Conservation (phyloP, 2,797 vertebrate species). For the Pseudopleuronectes americanus region DNA sequence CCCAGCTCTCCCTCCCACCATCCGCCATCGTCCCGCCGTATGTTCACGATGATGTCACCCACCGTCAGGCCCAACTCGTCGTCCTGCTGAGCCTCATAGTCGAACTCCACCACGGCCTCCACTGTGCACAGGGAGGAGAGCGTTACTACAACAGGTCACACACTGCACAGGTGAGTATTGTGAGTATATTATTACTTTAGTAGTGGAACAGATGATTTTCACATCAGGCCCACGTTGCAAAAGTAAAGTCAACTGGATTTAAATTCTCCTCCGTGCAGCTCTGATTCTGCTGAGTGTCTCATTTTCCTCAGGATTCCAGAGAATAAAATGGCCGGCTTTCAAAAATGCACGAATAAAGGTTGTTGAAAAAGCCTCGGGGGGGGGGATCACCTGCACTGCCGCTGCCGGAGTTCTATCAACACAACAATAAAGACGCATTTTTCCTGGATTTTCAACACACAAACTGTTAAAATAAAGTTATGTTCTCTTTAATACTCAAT, state of each 20-base stretch:
- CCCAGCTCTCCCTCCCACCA: constrained; percentile 99
- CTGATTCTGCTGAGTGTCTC: neutral
- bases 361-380: neutral
- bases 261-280: neutral
- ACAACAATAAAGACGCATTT: neutral
- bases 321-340: neutral
- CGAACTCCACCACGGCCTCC: constrained; percentile 99
- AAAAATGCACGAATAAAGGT: constrained; percentile 5
- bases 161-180: neutral
- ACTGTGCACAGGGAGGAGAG: constrained; percentile 73
- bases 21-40: constrained; percentile 96
- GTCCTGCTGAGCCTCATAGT: constrained; percentile 98
- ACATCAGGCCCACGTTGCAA: neutral
- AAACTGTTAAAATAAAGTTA: too few species aligned
- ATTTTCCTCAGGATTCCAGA: neutral
- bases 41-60: constrained; percentile 97
- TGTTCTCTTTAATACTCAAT: too few species aligned
- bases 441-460: neutral
- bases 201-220: neutral
- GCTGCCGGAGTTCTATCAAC: neutral
- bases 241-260: neutral
- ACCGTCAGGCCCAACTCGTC: constrained; percentile 98
- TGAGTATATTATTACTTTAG: too few species aligned
- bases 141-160: constrained; percentile 1
- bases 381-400: neutral